A percentile compares a stretch with the other conserved stretches of the same genome.
phyloP scores from a whole-genome alignment of 2,797 vertebrate genomes.

The Setipinna tenuifilis region DNA sequence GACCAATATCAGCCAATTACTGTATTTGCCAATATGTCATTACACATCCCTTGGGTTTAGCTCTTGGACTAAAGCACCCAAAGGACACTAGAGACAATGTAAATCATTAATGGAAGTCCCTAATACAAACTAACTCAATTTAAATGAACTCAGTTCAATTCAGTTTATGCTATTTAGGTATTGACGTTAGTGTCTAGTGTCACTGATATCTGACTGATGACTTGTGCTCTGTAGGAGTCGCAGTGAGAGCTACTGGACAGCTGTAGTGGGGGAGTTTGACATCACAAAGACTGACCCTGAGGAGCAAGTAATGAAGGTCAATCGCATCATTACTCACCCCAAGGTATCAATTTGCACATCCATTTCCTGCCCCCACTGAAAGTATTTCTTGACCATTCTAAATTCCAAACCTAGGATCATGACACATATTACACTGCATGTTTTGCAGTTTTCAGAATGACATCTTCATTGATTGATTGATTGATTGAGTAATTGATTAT shows the following conservation, averaged over 20 bases:
- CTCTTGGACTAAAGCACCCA: no score
- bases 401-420: neutral
- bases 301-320: slow-evolving; percentile 81
- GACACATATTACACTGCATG: neutral
- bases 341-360: slow-evolving; percentile 74
- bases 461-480: neutral
- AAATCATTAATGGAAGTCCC: neutral
- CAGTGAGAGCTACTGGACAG: slow-evolving; percentile 89
- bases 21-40: no score
- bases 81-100: neutral
- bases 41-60: no score
- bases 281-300: slow-evolving; percentile 78
- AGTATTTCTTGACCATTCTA: neutral
- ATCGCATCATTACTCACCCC: slow-evolving; percentile 89
- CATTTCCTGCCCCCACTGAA: neutral
- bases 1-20: no score
- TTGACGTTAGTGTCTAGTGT: neutral
- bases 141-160: neutral
- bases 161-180: neutral
- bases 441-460: neutral
- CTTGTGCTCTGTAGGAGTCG: slow-evolving; percentile 72
- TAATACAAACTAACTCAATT: neutral
- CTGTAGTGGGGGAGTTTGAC: slow-evolving; percentile 86
- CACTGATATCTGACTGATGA: slow-evolving; percentile 16
- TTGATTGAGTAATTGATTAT: no score